phyloP scores from a whole-genome alignment of 2,888 invertebrate genomes.

The Athalia cordata region DNA sequence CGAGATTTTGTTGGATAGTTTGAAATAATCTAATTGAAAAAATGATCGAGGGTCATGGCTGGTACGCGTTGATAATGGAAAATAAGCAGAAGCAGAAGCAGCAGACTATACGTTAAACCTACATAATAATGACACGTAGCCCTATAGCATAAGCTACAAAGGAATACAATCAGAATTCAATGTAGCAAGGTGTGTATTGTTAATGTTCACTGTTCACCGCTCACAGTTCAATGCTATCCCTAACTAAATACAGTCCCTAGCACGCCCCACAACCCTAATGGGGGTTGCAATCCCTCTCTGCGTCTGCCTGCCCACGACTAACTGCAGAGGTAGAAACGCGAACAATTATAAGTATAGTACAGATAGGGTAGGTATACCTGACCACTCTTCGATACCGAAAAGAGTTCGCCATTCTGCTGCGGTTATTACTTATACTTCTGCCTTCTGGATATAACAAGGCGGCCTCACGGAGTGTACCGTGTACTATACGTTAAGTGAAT shows the following conservation, averaged over 20 bases:
- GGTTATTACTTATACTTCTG: too few relatives aligned
- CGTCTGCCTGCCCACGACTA: background rate
- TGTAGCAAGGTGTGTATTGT: slow-evolving; percentile 59
- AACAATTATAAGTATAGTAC: background rate
- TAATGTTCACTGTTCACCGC: slow-evolving; percentile 50
- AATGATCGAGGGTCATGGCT: slow-evolving; percentile 54
- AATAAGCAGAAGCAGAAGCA: slow-evolving; percentile 47
- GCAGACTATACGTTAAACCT: slow-evolving; percentile 54
- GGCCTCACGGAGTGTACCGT: slow-evolving; percentile 1
- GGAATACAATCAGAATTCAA: slow-evolving; percentile 59
- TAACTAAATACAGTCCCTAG: slow-evolving; percentile 58
- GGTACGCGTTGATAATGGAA: slow-evolving; percentile 38
- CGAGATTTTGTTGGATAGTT: slow-evolving; percentile 56
- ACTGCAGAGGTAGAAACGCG: background rate
- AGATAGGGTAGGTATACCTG: slow-evolving; percentile 21
- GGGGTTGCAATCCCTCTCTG: slow-evolving; percentile 21
- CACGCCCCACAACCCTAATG: slow-evolving; percentile 49
- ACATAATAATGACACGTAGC: slow-evolving; percentile 58
- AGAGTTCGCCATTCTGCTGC: slow-evolving; percentile 14
- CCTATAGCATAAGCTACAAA: slow-evolving; percentile 39
- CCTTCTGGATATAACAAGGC: background rate
- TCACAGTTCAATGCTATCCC: slow-evolving; percentile 54
- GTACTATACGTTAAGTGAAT: slow-evolving; percentile 29
- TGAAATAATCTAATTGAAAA: slow-evolving; percentile 65
- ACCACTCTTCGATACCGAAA: background rate